Base-by-base conservation (phyloP, 2,888 invertebrate genomes). In the Scaptomyza flava region DNA sequence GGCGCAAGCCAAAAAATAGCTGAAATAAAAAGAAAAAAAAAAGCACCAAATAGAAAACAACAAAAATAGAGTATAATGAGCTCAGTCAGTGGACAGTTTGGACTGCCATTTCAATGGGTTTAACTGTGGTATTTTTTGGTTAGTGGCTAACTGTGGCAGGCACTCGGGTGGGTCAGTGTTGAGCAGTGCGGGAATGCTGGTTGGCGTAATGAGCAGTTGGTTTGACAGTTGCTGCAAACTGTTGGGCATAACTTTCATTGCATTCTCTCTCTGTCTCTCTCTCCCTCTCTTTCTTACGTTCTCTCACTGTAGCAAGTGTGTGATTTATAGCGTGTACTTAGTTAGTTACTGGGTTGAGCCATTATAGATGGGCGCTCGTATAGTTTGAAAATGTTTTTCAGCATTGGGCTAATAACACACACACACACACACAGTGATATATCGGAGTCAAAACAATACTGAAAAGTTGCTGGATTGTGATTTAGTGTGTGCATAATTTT, bases 181-280 rank as follows among this genome's bases (percentile, higher is more conserved):
- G 17, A 14, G 23, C 43, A 43, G 41, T 41, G 50, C 62, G 43
- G 23, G 46, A 58, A 61, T 62, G 58, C 63, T 57, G 51, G 68
- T 57, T 48, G 65, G 68, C 72, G 69, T 81, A 81, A 81, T 81
- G 87, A 81, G 81, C 87, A 84, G 87, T 84, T 87, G 85, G 79
- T 84, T 81, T 84, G 85, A 87, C 79, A 81, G 87, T 81, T 68
- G 67, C 79, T 73, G 74, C 73, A 65, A 72, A 68, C 79, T 78
- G 81, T 66, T 31, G 70, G 79, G 85, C 79, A 87, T 77, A 81
- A 87, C 85, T 87, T 84, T 81, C 59, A 67, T 70, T 53, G 78
- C 59, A 65, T 70, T 51, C 46, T 12, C 20, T 34, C 20, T 23
- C 12, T 23, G 2, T 7, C 23, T 6, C 12, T 3, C 8, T 14